These are phyloP conservation scores for Mus minutoides DNA, from an alignment of 2,797 vertebrate species.

Conservation along the genomic window DNA sequence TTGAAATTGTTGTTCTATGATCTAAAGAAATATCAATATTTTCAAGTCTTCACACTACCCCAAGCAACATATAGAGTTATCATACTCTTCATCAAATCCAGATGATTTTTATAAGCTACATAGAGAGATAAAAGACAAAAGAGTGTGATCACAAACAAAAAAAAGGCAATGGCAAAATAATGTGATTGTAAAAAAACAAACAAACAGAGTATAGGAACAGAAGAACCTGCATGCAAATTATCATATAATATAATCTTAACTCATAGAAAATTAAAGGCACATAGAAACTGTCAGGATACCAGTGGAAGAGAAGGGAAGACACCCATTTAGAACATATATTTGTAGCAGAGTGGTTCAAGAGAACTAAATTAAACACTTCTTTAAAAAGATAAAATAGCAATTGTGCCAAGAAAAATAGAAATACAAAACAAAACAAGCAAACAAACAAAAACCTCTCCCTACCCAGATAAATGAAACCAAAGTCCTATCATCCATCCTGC, in stretches of 20 bases:
- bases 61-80: not conserved
- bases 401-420: not conserved
- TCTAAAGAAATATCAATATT: not conserved
- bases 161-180: not conserved
- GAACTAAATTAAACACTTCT: not conserved
- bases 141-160: not conserved
- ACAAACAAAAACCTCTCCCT: not conserved
- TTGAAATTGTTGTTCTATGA: not conserved
- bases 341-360: not conserved
- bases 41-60: not conserved
- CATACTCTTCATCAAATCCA: not conserved
- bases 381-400: not conserved
- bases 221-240: not conserved
- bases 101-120: too few relatives aligned
- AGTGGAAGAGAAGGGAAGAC: not conserved
- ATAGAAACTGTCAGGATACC: not conserved
- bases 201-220: not conserved
- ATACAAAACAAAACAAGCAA: not conserved
- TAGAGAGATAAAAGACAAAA: not conserved
- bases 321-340: too few relatives aligned
- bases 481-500: not conserved
- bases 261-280: not conserved
- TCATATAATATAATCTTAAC: not conserved
- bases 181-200: not conserved
- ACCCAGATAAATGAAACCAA: not conserved